phyloP scores from a whole-genome alignment of 2,113 vertebrate species.

The Falcunculus frontatus region DNA sequence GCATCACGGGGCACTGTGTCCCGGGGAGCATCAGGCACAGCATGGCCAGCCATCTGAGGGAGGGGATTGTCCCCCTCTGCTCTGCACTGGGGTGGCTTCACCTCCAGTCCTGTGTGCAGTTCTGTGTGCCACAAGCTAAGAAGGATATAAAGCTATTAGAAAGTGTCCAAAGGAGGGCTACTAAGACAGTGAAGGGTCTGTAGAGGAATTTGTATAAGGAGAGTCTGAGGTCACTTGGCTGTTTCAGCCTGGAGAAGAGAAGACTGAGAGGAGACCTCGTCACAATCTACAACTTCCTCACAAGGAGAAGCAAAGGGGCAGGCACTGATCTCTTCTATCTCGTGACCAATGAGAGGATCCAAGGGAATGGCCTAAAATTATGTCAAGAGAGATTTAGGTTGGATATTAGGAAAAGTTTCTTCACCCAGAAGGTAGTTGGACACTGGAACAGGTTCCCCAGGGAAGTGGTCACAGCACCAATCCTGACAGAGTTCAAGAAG shows the following conservation, averaged over 20 bases:
- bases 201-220: neutral
- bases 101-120: neutral
- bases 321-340: neutral
- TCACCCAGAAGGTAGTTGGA: neutral
- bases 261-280: neutral
- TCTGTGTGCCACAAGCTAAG: neutral
- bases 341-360: neutral
- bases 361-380: neutral
- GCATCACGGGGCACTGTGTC: neutral
- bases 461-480: neutral
- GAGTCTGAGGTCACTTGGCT: neutral
- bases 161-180: neutral
- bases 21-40: neutral
- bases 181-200: rapidly evolving
- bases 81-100: neutral
- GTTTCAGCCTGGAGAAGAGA: neutral
- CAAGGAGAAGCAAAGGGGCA: neutral
- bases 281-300: rapidly evolving
- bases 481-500: neutral
- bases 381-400: neutral
- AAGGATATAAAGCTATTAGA: neutral
- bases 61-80: neutral
- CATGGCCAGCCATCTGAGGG: neutral
- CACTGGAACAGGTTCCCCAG: neutral
- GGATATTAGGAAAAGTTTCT: neutral